These are phyloP conservation scores for Pygmarrhopalites habei DNA, from an alignment of 1,140 invertebrate genomes.

Conservation along the genomic window DNA sequence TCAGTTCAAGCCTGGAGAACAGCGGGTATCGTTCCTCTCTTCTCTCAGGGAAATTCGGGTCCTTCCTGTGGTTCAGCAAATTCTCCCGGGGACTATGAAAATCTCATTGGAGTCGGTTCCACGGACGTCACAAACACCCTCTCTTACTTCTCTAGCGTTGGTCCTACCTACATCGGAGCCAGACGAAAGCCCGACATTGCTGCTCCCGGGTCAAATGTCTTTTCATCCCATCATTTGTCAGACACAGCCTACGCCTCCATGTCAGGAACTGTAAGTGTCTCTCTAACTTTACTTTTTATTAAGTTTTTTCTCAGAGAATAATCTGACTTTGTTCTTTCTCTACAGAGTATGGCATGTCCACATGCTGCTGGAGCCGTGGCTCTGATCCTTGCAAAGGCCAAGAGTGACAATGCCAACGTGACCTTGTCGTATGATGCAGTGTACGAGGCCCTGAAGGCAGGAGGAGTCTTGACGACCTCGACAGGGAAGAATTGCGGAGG, in stretches of 20 bases:
- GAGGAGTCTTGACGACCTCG: no score
- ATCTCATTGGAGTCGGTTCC: constrained; percentile 13
- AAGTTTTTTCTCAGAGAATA: no score
- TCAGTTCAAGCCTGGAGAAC: constrained; percentile 14
- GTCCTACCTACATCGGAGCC: constrained; percentile 6
- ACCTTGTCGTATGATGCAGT: no score
- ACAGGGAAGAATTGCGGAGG: neutral
- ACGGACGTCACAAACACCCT: neutral
- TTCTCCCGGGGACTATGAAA: constrained; percentile 18
- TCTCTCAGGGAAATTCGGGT: constrained; percentile 16
- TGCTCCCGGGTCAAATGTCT: constrained; percentile 19
- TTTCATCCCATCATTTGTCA: neutral
- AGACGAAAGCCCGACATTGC: constrained; percentile 22
- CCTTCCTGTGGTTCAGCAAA: constrained; percentile 2
- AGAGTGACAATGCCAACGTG: no score
- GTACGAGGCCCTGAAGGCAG: no score
- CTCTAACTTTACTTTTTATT: no score
- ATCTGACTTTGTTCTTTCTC: no score
- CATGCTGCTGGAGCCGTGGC: no score
- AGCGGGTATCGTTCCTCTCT: constrained; percentile 22
- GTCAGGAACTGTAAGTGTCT: no score
- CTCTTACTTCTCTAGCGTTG: constrained; percentile 8
- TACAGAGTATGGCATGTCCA: no score
- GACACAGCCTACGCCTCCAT: constrained; percentile 7
- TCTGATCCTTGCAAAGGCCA: no score